Conservation (phyloP, 2,797 vertebrate genomes). For the Poecile montanus region DNA sequence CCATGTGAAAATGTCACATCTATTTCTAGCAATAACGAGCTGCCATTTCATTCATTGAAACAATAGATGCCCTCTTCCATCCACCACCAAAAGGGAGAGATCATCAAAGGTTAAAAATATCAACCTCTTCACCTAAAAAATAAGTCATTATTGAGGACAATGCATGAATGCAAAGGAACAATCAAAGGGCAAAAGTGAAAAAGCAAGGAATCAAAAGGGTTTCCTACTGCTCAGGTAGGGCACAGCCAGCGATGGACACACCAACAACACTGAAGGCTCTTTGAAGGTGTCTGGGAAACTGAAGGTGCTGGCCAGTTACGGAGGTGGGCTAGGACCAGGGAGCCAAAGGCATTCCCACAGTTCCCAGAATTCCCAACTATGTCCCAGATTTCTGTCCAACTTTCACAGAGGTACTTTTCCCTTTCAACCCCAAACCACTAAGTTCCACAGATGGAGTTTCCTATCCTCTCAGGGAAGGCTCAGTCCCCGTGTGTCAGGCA, state of each 20-base stretch:
- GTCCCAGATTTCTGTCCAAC: not conserved
- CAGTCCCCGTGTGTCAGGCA: not conserved
- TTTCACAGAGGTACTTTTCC: not conserved
- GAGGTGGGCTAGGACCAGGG: not conserved
- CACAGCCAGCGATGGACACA: not conserved
- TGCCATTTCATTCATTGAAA: not conserved
- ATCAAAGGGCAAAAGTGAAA: not conserved
- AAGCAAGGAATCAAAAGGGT: not conserved
- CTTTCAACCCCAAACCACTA: not conserved
- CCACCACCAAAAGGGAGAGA: not conserved
- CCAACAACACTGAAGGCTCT: not conserved
- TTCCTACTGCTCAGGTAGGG: not conserved
- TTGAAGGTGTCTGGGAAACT: not conserved
- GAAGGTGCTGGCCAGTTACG: not conserved
- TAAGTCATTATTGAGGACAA: not conserved
- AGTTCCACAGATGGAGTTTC: not conserved
- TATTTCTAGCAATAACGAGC: not conserved
- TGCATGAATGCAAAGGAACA: not conserved
- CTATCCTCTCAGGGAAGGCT: not conserved
- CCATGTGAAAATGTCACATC: not conserved
- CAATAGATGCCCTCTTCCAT: not conserved
- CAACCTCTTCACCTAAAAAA: not conserved
- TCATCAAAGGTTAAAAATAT: not conserved
- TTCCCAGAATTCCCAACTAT: not conserved
- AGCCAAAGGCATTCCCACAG: not conserved